These are phyloP conservation scores for Orthonyx spaldingii DNA, from an alignment of 2,113 vertebrate genomes.

Conservation along the genomic window DNA sequence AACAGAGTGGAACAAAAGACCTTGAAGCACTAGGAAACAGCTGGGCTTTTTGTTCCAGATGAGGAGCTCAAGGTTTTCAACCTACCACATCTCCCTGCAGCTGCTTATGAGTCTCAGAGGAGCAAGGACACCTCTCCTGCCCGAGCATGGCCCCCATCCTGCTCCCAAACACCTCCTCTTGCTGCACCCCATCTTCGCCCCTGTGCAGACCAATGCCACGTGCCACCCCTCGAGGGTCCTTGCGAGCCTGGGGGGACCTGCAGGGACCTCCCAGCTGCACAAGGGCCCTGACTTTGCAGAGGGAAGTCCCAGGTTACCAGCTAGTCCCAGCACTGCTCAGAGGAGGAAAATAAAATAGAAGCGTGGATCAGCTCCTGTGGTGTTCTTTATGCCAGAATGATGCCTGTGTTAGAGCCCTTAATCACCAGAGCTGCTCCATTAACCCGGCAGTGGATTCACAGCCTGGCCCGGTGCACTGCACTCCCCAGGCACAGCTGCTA, in stretches of 20 bases:
- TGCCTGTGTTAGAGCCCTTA: neutral
- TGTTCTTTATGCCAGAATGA: neutral
- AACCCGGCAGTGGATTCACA: neutral
- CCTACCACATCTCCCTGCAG: neutral
- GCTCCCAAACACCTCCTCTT: neutral
- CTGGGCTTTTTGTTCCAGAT: neutral
- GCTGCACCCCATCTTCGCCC: neutral
- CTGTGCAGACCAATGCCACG: rapidly evolving
- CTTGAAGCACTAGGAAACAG: rapidly evolving
- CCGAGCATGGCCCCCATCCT: neutral
- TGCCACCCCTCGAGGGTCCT: neutral
- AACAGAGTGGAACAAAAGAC: neutral
- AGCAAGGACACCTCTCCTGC: neutral
- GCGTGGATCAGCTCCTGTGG: rapidly evolving
- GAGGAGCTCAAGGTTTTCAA: neutral
- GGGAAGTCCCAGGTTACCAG: neutral
- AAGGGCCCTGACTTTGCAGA: too few relatives aligned
- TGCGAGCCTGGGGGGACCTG: neutral
- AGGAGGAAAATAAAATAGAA: neutral
- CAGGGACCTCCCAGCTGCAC: neutral
- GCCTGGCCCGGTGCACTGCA: neutral
- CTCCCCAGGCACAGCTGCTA: rapidly evolving
- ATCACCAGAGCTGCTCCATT: neutral
- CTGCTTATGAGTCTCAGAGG: rapidly evolving
- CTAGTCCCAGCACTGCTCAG: neutral